Conservation (phyloP, 2,113 vertebrate species). For the Triplophysa siluroides region DNA sequence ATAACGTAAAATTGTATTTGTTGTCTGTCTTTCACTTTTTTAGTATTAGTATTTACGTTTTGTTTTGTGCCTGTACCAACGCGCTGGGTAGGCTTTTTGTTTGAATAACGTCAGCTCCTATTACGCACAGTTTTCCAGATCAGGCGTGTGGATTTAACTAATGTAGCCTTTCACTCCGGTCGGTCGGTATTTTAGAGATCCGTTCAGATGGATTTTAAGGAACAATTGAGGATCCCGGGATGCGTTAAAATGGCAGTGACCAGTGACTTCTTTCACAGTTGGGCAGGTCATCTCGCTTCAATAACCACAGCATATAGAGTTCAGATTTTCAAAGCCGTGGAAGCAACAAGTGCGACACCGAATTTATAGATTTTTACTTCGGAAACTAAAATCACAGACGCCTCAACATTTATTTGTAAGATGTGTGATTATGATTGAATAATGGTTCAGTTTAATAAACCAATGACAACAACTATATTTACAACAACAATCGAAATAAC, state of each 20-base stretch:
- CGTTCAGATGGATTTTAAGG: conserved; percentile 24
- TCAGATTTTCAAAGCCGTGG: not conserved
- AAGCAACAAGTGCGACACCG: conserved; percentile 59
- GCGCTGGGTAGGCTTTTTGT: not conserved
- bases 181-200: conserved; percentile 26
- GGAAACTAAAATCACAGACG: not conserved
- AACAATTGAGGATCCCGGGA: conserved; percentile 38
- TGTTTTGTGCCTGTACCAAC: not conserved
- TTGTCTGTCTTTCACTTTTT: not conserved
- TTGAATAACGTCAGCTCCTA: not conserved
- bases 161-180: conserved; percentile 28
- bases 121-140: not conserved
- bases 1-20: not conserved
- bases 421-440: too few relatives aligned
- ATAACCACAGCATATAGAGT: not conserved
- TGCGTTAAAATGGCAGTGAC: conserved; percentile 35
- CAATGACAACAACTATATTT: not conserved
- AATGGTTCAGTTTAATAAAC: too few relatives aligned
- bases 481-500: not conserved
- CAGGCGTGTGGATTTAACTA: conserved; percentile 27
- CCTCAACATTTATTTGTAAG: too few relatives aligned
- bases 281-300: conserved; percentile 33
- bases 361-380: not conserved
- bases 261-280: conserved; percentile 35
- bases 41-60: not conserved